A percentile compares a stretch with the other conserved stretches of the same genome.
Evolutionary conservation across 2,888 invertebrate species (phyloP).

Genomic region (Darwinula stevensoni): DNA sequence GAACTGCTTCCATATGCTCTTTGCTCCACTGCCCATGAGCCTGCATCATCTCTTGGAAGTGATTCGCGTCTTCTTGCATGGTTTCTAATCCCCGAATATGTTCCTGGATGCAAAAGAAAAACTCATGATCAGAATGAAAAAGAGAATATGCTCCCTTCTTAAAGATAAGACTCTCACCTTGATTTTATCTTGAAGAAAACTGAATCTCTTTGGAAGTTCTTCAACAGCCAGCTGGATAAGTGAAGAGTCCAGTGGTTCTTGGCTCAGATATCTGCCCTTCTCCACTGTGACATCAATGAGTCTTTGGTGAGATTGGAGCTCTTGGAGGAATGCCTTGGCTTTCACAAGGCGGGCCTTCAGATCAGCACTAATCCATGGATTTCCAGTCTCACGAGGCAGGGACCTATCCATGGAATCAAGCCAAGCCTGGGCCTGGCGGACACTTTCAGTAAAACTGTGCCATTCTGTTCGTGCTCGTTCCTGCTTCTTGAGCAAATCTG

Average conservation of each 20-base stretch:
- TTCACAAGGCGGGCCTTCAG: not conserved
- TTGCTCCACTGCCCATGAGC: constrained; percentile 42
- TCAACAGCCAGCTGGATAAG: no score
- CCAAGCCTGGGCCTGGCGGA: constrained; percentile 57
- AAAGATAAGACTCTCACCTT: no score
- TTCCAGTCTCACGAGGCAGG: constrained; percentile 15
- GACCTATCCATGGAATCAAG: constrained; percentile 52
- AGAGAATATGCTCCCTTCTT: no score
- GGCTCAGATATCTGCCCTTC: no score
- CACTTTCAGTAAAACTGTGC: constrained; percentile 53
- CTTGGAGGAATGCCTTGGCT: constrained; percentile 47
- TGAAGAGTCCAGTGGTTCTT: no score
- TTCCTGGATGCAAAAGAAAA: no score
- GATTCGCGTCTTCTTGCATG: no score
- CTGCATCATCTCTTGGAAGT: constrained; percentile 57
- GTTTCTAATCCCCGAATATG: no score
- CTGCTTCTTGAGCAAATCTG: constrained; percentile 51
- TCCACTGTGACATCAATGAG: constrained; percentile 68
- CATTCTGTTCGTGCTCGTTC: constrained; percentile 54
- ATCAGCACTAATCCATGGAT: not conserved
- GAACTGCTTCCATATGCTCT: no score
- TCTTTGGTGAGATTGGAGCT: constrained; percentile 61
- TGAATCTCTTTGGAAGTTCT: no score
- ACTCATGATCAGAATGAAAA: no score
- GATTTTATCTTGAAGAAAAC: no score